Evolutionary conservation across 1,140 invertebrate species (phyloP).

Genomic region (Habropoda laboriosa): DNA sequence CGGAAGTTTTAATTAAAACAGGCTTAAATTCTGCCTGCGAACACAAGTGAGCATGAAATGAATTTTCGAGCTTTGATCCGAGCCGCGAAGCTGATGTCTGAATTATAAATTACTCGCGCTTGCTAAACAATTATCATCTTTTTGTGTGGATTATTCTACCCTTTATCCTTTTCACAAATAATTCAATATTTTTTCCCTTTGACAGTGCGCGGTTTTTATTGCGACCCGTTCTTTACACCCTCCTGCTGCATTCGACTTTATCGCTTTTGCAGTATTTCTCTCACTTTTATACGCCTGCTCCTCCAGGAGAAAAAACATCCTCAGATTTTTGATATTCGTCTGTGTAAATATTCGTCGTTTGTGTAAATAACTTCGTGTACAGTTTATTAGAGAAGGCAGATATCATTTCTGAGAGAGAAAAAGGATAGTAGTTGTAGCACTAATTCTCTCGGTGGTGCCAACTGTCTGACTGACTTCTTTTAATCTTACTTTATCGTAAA

Average conservation of each 20-base stretch:
- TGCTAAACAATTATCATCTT: neutral
- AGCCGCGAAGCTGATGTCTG: too few relatives aligned
- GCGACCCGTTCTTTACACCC: neutral
- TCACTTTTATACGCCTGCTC: too few relatives aligned
- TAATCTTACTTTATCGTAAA: too few relatives aligned
- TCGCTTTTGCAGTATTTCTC: neutral
- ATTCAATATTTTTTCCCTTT: neutral
- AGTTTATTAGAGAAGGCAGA: neutral
- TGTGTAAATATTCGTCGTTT: too few relatives aligned
- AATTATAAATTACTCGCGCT: slow-evolving; percentile 11
- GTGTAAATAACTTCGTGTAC: slow-evolving; percentile 8
- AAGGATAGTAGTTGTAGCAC: too few relatives aligned
- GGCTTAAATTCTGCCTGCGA: slow-evolving; percentile 1
- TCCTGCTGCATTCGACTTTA: neutral
- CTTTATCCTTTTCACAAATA: too few relatives aligned
- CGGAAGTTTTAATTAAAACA: slow-evolving; percentile 38
- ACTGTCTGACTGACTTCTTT: too few relatives aligned
- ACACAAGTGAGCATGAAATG: neutral
- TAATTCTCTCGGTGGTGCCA: too few relatives aligned
- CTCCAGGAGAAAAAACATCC: neutral
- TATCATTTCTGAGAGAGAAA: slow-evolving; percentile 21
- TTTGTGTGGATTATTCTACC: neutral
- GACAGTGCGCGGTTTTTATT: neutral
- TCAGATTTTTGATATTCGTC: neutral
- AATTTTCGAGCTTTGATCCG: slow-evolving; percentile 9